Base-by-base conservation (phyloP, 2,888 invertebrate genomes). In the Cheiracanthium punctorium region DNA sequence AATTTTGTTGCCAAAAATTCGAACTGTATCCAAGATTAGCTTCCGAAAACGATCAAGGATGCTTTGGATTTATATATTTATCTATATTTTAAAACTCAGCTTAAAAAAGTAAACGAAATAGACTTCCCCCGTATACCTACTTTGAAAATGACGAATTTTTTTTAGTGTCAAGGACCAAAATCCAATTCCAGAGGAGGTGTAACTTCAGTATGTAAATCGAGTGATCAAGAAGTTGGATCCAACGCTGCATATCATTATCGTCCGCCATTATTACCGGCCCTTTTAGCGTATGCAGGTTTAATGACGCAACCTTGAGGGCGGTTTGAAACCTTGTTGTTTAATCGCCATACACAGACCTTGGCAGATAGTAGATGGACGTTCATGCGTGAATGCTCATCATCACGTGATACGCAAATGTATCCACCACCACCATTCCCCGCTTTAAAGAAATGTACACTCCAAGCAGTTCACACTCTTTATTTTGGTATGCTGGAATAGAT, bases 351-450 rank as follows among this genome's bases (percentile, higher is more conserved):
- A 7, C 10, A 37, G 37, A 37, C 37, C 37, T 67, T 69, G 33
- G 73, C 20, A 76, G 77, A 77, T 82, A 77, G 67, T 8, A 71
- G 58, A 58, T 58, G 58, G 70, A 58, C 32, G 32, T 82, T 73
- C 77, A 84, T 52, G 84, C 77, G 73, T 84, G 65, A 73, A 73
- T 69, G 84, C 67, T 29, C 37, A 20, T 24, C 52, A 67, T 64
- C 72, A 77, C 82, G 77, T 82, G 82, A 77, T 82, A 8, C 30
- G 24, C 29, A 32, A 75, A 75, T 82, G 81, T 73, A 14, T 48
- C 29, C 70, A 33, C 32, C 37, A 58, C 33, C 24, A 20, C 32
- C 20, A n/a, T n/a, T 10, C 20, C 28, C 67, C n/a, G 67, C 17
- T 28, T 32, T 24, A 48, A 48, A 48, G 43, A 48, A 48, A 48